Evolutionary conservation across 2,888 invertebrate genomes (phyloP), one percentile per base, ranked within the genome.

Genomic region (Allophyes oxyacanthae): DNA sequence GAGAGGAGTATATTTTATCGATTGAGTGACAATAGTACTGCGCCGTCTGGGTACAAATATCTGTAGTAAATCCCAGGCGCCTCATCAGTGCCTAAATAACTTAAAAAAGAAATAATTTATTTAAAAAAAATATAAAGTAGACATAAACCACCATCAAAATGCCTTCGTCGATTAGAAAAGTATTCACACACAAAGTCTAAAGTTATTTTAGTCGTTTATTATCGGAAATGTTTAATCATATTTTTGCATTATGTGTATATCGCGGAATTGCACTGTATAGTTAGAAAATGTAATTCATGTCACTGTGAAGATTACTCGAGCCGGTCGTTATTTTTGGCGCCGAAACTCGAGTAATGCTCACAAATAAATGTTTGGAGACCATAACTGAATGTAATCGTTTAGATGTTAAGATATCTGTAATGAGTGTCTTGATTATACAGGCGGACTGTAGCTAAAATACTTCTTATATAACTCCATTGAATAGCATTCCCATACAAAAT

Each of bases 391-490:
- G 66, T 83, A 79, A 78, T 72, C 76, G 58, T 66, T 55, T 83
- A 79, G 73, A 49, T 65, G 48, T 72, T 81, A 82, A 81, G 78
- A 71, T 83, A 71, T 77, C 79, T 83, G 77, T 87, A 86, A 82
- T 70, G 66, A 85, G 85, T 84, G 85, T 86, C 79, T 85, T 81
- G 79, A 78, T 79, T 74, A 66, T 72, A 77, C 82, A 77, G 85
- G 80, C 78, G 60, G 72, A 75, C 86, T 88, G 88, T 89, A 88
- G 88, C 86, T 85, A 65, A 73, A 79, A 79, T 62, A 58, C 50
- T 61, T 60, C 48, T 50, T 48, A 37, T 20, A 54, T 55, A 71
- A 48, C 67, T 72, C 67, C 49, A 72, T 72, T 46, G 33, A 57
- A 57, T 72, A 72, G 67, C 67, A 66, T 72, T 66, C 65, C 49